phyloP scores from a whole-genome alignment of 2,113 vertebrate genomes.

The Gobiocypris rarus region DNA sequence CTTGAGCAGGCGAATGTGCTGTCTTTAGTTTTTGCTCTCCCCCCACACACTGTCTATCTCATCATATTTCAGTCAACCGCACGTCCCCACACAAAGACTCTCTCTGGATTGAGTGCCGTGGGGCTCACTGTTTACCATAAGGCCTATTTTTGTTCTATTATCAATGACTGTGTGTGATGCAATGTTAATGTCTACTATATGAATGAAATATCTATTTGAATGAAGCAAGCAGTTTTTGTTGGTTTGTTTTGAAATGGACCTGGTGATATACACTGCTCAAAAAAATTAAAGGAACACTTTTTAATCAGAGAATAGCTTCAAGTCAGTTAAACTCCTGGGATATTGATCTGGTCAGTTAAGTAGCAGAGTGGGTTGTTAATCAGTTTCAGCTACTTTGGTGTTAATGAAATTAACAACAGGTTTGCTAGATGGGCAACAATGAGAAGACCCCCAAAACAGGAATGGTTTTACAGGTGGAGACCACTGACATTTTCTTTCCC shows the following conservation, averaged over 20 bases:
- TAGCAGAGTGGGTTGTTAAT: no score
- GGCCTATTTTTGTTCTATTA: constrained; percentile 32
- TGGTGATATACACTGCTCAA: no score
- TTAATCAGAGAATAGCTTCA: no score
- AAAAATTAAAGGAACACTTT: no score
- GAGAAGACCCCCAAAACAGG: no score
- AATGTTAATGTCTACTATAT: constrained; percentile 7
- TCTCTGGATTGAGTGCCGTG: constrained; percentile 23
- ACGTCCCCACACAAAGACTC: constrained; percentile 32
- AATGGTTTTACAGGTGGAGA: no score
- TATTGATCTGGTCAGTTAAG: no score
- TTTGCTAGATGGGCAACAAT: no score
- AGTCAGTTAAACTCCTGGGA: no score
- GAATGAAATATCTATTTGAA: constrained; percentile 1
- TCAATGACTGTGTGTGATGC: constrained; percentile 26
- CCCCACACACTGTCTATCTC: constrained; percentile 23
- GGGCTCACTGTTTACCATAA: constrained; percentile 32
- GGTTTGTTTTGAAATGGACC: not conserved
- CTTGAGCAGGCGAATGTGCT: constrained; percentile 36
- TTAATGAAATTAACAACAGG: no score
- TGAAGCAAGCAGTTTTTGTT: not conserved
- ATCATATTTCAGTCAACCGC: constrained; percentile 39
- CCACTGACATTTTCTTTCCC: no score
- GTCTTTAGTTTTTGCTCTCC: constrained; percentile 30
- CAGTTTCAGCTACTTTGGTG: no score